Evolutionary conservation across 2,888 invertebrate species (phyloP).

Genomic region (Andrena haemorrhoa): DNA sequence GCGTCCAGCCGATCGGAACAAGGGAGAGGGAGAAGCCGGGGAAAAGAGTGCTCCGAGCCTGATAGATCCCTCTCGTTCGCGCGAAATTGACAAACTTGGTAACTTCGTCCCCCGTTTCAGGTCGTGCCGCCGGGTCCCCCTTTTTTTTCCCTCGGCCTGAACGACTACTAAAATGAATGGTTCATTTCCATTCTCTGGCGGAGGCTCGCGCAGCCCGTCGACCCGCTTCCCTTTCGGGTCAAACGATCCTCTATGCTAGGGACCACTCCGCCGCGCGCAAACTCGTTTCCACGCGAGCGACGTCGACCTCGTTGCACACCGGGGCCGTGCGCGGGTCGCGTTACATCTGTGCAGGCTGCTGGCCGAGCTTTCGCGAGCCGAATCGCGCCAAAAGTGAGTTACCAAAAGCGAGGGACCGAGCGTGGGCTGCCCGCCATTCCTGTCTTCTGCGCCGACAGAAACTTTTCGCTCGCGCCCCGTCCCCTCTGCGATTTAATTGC

Average conservation of each 20-base stretch:
- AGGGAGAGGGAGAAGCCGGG: not conserved
- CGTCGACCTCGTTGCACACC: constrained; percentile 62
- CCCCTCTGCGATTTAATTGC: no score
- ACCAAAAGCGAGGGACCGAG: constrained; percentile 65
- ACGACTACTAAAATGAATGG: constrained; percentile 68
- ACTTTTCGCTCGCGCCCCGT: no score
- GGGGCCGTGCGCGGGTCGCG: constrained; percentile 25
- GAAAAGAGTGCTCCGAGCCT: not conserved
- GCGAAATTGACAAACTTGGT: constrained; percentile 64
- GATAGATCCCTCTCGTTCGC: constrained; percentile 8
- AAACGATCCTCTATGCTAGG: constrained; percentile 68
- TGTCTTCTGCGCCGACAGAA: not conserved
- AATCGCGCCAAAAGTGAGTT: constrained; percentile 68
- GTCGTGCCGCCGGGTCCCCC: constrained; percentile 12
- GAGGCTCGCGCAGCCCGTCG: constrained; percentile 55
- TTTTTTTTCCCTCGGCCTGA: constrained; percentile 1
- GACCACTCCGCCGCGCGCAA: constrained; percentile 62
- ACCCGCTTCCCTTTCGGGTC: constrained; percentile 68
- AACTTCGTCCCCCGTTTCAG: constrained; percentile 36
- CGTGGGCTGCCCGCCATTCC: not conserved
- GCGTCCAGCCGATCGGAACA: not conserved
- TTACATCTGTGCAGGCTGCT: constrained; percentile 54
- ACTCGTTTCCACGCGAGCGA: constrained; percentile 68
- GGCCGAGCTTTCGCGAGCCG: constrained; percentile 59
- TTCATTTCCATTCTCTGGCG: constrained; percentile 56